A percentile compares a stretch with the other conserved stretches of the same genome.
These are phyloP conservation scores for Nephrocerus scutellatus DNA, from an alignment of 2,888 invertebrate species.

Conservation along the genomic window DNA sequence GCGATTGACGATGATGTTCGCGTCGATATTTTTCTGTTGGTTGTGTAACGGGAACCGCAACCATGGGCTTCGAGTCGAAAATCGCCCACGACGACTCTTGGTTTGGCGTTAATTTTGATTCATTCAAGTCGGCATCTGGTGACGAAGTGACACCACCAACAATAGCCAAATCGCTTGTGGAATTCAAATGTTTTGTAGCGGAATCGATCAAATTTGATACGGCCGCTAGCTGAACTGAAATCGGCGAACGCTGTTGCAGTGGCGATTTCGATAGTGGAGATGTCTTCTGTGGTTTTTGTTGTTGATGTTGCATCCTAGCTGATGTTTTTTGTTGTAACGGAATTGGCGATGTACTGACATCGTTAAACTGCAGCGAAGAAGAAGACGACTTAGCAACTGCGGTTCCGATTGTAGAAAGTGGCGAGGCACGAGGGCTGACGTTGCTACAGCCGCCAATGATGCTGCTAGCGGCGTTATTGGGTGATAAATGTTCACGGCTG, in stretches of 20 bases:
- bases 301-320: constrained; percentile 1
- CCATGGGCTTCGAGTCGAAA: constrained; percentile 49
- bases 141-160: constrained; percentile 60
- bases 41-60: constrained; percentile 20
- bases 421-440: constrained; percentile 19
- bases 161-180: constrained; percentile 58
- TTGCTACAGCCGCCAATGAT: too few relatives aligned
- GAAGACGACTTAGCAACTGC: too few relatives aligned
- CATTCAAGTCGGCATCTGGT: constrained; percentile 51
- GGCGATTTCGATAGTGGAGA: constrained; percentile 31
- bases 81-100: constrained; percentile 55
- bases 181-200: constrained; percentile 46
- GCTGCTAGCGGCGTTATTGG: constrained; percentile 25
- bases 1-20: too few relatives aligned
- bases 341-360: constrained; percentile 47
- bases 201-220: constrained; percentile 48
- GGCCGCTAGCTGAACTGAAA: constrained; percentile 46
- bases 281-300: constrained; percentile 26
- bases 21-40: too few relatives aligned
- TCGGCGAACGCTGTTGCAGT: constrained; percentile 40
- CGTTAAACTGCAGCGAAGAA: constrained; percentile 38
- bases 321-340: constrained; percentile 35
- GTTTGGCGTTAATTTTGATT: too few relatives aligned
- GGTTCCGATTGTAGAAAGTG: too few relatives aligned
- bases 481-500: constrained; percentile 44